Conservation (phyloP, 2,888 invertebrate genomes). For the Oligia strigilis region DNA sequence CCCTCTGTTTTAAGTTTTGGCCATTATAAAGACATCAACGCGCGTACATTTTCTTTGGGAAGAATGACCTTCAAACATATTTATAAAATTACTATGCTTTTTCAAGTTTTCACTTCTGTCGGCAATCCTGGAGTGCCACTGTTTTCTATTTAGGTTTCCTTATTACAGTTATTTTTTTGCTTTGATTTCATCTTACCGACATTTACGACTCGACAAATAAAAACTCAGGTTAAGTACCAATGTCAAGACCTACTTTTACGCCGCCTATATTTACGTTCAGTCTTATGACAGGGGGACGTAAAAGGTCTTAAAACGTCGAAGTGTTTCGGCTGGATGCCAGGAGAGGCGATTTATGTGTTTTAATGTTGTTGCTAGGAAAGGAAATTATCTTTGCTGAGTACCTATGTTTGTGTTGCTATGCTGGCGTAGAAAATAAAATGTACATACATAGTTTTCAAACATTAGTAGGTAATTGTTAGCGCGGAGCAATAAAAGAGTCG, state of each 20-base stretch:
- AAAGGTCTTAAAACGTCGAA: constrained; percentile 60
- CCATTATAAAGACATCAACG: too few relatives aligned
- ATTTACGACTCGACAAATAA: constrained; percentile 40
- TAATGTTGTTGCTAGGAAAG: constrained; percentile 32
- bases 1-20: too few relatives aligned
- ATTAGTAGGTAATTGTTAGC: background rate
- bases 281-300: constrained; percentile 35
- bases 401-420: background rate
- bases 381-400: constrained; percentile 20
- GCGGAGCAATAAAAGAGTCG: background rate
- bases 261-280: constrained; percentile 21
- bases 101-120: too few relatives aligned
- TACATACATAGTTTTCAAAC: background rate
- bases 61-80: too few relatives aligned
- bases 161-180: background rate
- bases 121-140: too few relatives aligned
- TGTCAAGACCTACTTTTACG: constrained; percentile 36
- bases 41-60: too few relatives aligned
- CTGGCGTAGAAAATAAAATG: background rate
- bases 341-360: constrained; percentile 50
- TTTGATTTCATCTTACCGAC: constrained; percentile 20
- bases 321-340: constrained; percentile 59
- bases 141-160: background rate
- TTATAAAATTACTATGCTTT: too few relatives aligned
- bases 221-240: constrained; percentile 33